Evolutionary conservation across 2,888 invertebrate genomes (phyloP).

Genomic region (Odontocolon sp.): DNA sequence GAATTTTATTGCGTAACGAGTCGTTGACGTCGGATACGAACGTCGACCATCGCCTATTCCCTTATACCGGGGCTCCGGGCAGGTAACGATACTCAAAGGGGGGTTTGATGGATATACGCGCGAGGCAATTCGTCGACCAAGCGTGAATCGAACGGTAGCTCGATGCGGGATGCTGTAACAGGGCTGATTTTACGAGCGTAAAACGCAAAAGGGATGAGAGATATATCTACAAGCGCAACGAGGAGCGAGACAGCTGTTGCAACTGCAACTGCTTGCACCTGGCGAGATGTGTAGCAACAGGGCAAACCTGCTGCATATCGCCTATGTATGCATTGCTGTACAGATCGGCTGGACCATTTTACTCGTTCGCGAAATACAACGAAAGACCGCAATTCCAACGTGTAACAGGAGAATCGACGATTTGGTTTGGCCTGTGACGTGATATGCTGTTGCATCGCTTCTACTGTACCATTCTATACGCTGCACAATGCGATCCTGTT

Average conservation of each 20-base stretch:
- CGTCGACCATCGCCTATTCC: conserved; percentile 34
- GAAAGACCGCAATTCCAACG: not conserved
- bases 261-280: not conserved
- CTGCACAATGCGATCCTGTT: conserved; percentile 61
- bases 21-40: conserved; percentile 33
- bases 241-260: not conserved
- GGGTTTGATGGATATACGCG: conserved; percentile 35
- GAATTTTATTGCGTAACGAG: conserved; percentile 25
- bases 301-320: not conserved
- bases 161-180: not conserved
- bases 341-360: not conserved
- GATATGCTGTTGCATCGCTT: not conserved
- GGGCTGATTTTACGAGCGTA: conserved; percentile 23
- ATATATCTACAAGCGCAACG: not conserved
- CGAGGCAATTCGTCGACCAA: conserved; percentile 14
- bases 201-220: not conserved
- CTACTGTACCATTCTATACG: no score
- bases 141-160: conserved; percentile 30
- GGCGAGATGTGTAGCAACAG: not conserved
- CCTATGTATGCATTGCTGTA: not conserved
- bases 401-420: not conserved
- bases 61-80: not conserved
- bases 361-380: not conserved
- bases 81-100: conserved; percentile 31
- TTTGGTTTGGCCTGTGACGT: not conserved